phyloP scores from a whole-genome alignment of 1,140 invertebrate species.

The Mylabris phalerata region DNA sequence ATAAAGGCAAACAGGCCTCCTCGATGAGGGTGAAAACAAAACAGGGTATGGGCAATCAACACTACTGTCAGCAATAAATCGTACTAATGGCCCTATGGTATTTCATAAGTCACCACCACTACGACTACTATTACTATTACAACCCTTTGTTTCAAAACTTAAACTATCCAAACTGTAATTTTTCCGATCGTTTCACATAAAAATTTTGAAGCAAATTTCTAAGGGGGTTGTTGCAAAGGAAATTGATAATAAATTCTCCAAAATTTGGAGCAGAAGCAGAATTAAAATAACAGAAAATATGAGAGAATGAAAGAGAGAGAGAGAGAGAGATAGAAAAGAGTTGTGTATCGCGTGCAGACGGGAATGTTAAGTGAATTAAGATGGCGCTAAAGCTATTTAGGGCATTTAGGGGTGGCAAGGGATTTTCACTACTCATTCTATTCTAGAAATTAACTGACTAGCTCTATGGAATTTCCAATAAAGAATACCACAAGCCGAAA shows the following conservation, averaged over 20 bases:
- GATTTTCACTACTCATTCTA: constrained; percentile 19
- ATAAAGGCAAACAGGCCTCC: too few relatives aligned
- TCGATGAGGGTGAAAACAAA: constrained; percentile 20
- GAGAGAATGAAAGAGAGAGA: constrained; percentile 4
- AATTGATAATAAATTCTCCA: too few relatives aligned
- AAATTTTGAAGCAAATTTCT: too few relatives aligned
- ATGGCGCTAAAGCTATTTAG: constrained; percentile 31
- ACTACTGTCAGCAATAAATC: constrained; percentile 36
- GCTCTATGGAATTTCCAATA: constrained; percentile 22
- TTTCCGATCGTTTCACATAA: too few relatives aligned
- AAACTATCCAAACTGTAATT: too few relatives aligned
- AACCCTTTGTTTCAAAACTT: constrained; percentile 9
- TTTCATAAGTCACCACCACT: constrained; percentile 39
- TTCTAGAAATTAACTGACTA: constrained; percentile 26
- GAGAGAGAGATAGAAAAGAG: neutral
- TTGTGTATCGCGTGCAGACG: constrained; percentile 16
- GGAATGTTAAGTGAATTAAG: constrained; percentile 32
- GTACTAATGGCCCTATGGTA: constrained; percentile 41
- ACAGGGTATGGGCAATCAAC: constrained; percentile 35
- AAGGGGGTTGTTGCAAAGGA: too few relatives aligned
- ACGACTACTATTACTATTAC: constrained; percentile 17
- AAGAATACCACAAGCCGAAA: constrained; percentile 21
- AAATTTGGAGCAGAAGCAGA: too few relatives aligned
- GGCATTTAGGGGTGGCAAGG: constrained; percentile 24
- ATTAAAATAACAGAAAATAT: too few relatives aligned